Percentiles rank a stretch among this genome's conserved stretches.
phyloP scores from a whole-genome alignment of 2,888 invertebrate genomes.

The Drosophila testacea region DNA sequence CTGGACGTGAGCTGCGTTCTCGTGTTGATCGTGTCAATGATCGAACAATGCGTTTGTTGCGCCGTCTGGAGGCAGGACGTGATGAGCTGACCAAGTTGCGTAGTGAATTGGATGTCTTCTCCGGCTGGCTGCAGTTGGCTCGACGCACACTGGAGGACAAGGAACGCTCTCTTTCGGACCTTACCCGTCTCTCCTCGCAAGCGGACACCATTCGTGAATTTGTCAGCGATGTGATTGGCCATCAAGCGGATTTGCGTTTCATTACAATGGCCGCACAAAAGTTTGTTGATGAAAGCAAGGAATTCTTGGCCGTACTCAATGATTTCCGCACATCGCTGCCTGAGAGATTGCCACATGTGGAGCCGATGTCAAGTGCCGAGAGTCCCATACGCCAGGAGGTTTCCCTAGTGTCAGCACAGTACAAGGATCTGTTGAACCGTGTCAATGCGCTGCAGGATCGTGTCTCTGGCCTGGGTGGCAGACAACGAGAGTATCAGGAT shows the following conservation, averaged over 20 bases:
- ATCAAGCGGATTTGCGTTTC: slow-evolving; percentile 97
- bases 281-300: slow-evolving; percentile 97
- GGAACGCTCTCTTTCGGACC: slow-evolving; percentile 92
- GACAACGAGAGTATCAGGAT: slow-evolving; percentile 92
- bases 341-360: slow-evolving; percentile 92
- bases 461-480: slow-evolving; percentile 91
- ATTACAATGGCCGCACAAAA: slow-evolving; percentile 98
- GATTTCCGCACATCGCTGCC: slow-evolving; percentile 94
- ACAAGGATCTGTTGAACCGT: slow-evolving; percentile 92
- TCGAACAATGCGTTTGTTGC: slow-evolving; percentile 91
- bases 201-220: slow-evolving; percentile 94
- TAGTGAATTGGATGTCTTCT: slow-evolving; percentile 92
- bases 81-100: slow-evolving; percentile 96
- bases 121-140: slow-evolving; percentile 93
- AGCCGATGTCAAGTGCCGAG: slow-evolving; percentile 89
- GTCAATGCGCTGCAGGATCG: slow-evolving; percentile 94
- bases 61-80: slow-evolving; percentile 91
- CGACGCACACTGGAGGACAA: slow-evolving; percentile 93
- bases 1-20: slow-evolving; percentile 92
- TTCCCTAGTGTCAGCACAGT: slow-evolving; percentile 91
- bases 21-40: slow-evolving; percentile 93
- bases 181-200: slow-evolving; percentile 90
- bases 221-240: slow-evolving; percentile 96
- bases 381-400: slow-evolving; percentile 92
- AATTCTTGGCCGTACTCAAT: slow-evolving; percentile 93